These are phyloP conservation scores for Terrapene triunguis DNA, from an alignment of 2,113 vertebrate genomes.

Conservation along the genomic window DNA sequence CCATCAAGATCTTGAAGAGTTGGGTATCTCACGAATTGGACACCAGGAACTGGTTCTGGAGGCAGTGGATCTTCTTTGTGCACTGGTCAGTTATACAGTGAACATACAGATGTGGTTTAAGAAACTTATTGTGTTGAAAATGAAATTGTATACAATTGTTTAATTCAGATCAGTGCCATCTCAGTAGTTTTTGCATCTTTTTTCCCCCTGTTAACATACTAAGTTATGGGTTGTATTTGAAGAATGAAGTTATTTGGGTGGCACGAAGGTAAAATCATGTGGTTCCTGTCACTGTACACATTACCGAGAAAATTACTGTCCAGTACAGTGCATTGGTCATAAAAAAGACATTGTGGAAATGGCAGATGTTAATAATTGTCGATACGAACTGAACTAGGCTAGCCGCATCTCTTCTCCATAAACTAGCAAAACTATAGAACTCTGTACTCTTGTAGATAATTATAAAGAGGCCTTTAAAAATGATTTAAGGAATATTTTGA, in stretches of 20 bases:
- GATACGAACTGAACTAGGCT: not conserved
- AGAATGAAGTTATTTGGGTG: not conserved
- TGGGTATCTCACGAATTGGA: slow-evolving; percentile 93
- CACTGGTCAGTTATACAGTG: slow-evolving; percentile 89
- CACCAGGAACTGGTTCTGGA: slow-evolving; percentile 97
- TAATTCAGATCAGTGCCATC: not conserved
- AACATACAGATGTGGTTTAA: not conserved
- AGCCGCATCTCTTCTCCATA: not conserved
- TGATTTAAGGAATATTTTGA: not conserved
- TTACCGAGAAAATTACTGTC: not conserved
- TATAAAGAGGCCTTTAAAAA: not conserved
- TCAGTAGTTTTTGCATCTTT: not conserved
- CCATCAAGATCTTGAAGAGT: slow-evolving; percentile 96
- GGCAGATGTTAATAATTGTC: not conserved
- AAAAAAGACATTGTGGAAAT: not conserved
- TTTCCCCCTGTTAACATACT: not conserved
- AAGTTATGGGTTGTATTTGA: not conserved
- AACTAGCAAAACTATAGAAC: not conserved
- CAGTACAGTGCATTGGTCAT: not conserved
- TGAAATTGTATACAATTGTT: not conserved
- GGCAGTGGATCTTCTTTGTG: slow-evolving; percentile 96
- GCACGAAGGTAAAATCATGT: not conserved
- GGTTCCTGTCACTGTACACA: not conserved
- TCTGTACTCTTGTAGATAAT: not conserved
- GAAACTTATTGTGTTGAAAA: accelerated